These are phyloP conservation scores for Platichthys stellatus DNA, from an alignment of 2,113 vertebrate species.

Conservation along the genomic window DNA sequence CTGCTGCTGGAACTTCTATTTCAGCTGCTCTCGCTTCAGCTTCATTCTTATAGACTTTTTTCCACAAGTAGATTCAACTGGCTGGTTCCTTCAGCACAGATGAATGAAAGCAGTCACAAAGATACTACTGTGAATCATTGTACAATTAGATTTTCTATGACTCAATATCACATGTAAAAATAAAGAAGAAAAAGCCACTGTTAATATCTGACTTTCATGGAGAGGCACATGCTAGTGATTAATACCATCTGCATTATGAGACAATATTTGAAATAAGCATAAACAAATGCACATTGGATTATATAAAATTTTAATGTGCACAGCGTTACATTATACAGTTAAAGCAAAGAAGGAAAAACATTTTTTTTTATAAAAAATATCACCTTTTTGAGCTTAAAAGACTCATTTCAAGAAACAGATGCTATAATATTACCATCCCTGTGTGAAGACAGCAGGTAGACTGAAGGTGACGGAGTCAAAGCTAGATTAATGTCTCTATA, in stretches of 20 bases:
- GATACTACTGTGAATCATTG: slow-evolving; percentile 27
- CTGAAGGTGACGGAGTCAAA: slow-evolving; percentile 63
- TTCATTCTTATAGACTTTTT: slow-evolving; percentile 13
- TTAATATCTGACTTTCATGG: not conserved
- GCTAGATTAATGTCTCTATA: slow-evolving; percentile 55
- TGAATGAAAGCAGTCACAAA: slow-evolving; percentile 35
- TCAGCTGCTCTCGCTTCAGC: slow-evolving; percentile 8
- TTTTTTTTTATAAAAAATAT: slow-evolving; percentile 68
- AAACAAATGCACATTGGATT: slow-evolving; percentile 53
- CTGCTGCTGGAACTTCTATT: slow-evolving; percentile 39
- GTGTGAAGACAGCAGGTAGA: slow-evolving; percentile 75
- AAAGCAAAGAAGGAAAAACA: slow-evolving; percentile 71
- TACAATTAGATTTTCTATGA: slow-evolving; percentile 52
- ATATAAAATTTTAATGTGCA: slow-evolving; percentile 84
- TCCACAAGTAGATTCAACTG: slow-evolving; percentile 10
- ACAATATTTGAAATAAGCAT: not conserved
- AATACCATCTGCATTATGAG: not conserved
- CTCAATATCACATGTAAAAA: slow-evolving; percentile 57
- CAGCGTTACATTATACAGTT: slow-evolving; percentile 81
- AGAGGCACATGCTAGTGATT: slow-evolving; percentile 9
- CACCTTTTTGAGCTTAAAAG: slow-evolving; percentile 67
- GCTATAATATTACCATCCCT: slow-evolving; percentile 48
- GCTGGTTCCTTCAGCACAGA: slow-evolving; percentile 9
- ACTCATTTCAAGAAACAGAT: slow-evolving; percentile 59
- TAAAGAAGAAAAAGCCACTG: slow-evolving; percentile 33